These are phyloP conservation scores for Incurvaria masculella DNA, from an alignment of 2,888 invertebrate species.

Conservation along the genomic window DNA sequence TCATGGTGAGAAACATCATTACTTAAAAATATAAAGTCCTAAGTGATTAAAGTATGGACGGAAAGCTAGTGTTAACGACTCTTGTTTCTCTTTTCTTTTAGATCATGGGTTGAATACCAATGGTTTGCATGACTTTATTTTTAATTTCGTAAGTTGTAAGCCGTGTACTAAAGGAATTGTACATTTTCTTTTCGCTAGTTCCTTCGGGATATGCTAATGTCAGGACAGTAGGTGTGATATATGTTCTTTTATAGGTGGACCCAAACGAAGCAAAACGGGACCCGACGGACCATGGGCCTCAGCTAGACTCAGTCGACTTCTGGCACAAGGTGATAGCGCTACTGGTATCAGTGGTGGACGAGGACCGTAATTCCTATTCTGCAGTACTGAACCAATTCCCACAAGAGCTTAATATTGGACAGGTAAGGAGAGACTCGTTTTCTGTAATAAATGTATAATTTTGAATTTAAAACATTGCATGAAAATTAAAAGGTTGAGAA, in stretches of 20 bases:
- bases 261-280: slow-evolving; percentile 87
- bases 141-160: too few relatives aligned
- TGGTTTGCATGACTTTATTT: too few relatives aligned
- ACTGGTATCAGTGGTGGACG: slow-evolving; percentile 97
- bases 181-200: too few relatives aligned
- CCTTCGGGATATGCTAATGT: too few relatives aligned
- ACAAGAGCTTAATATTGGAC: slow-evolving; percentile 97
- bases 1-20: too few relatives aligned
- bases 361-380: slow-evolving; percentile 97
- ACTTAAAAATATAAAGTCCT: too few relatives aligned
- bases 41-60: too few relatives aligned
- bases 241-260: slow-evolving; percentile 77
- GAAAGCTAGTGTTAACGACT: too few relatives aligned
- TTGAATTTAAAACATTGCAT: neutral
- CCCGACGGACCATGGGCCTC: slow-evolving; percentile 82
- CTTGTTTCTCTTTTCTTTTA: too few relatives aligned
- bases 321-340: slow-evolving; percentile 98
- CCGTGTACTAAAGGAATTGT: too few relatives aligned
- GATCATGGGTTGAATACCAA: too few relatives aligned
- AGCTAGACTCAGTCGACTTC: slow-evolving; percentile 90
- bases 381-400: slow-evolving; percentile 99
- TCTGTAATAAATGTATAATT: neutral
- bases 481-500: neutral
- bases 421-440: slow-evolving; percentile 47
- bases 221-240: too few relatives aligned